These are phyloP conservation scores for Parauchenoglanis punctatus DNA, from an alignment of 2,797 vertebrate species.

Conservation along the genomic window DNA sequence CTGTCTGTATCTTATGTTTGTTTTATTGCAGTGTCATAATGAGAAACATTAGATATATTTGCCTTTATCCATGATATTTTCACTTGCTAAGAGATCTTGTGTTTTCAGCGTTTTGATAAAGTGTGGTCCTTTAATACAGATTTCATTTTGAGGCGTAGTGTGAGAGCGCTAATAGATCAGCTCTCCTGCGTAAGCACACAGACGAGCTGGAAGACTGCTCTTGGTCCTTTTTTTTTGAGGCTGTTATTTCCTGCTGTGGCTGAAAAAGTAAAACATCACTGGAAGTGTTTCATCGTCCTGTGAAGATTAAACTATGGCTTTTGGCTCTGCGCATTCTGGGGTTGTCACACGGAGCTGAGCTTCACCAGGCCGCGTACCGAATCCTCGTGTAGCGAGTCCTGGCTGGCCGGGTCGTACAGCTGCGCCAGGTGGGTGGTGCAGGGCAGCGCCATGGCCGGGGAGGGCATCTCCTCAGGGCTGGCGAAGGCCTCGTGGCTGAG, in stretches of 20 bases:
- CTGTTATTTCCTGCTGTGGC: not conserved
- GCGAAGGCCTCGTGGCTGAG: slow-evolving; percentile 82
- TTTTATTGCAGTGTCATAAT: not conserved
- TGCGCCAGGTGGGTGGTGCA: slow-evolving; percentile 76
- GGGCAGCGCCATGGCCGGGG: slow-evolving; percentile 68
- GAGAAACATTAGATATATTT: not conserved
- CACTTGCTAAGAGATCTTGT: slow-evolving; percentile 17
- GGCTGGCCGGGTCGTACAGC: slow-evolving; percentile 82
- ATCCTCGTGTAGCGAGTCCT: slow-evolving; percentile 92
- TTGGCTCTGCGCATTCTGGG: not conserved
- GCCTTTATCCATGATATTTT: slow-evolving; percentile 15
- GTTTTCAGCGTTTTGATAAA: not conserved
- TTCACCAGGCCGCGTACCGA: slow-evolving; percentile 92
- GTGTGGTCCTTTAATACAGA: slow-evolving; percentile 1
- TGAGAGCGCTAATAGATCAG: not conserved
- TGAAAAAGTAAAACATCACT: slow-evolving; percentile 8
- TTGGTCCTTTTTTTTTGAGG: slow-evolving; percentile 25
- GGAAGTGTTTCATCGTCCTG: not conserved
- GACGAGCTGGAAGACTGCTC: slow-evolving; percentile 46
- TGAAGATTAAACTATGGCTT: slow-evolving; percentile 45
- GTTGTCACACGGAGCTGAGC: slow-evolving; percentile 89
- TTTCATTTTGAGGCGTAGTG: slow-evolving; percentile 11
- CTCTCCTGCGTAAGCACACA: slow-evolving; percentile 1
- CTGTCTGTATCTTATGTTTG: not conserved
- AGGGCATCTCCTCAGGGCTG: slow-evolving; percentile 85